Evolutionary conservation across 1,140 invertebrate species (phyloP), one percentile per base, ranked within the genome.

Genomic region (Drosophila insularis): DNA sequence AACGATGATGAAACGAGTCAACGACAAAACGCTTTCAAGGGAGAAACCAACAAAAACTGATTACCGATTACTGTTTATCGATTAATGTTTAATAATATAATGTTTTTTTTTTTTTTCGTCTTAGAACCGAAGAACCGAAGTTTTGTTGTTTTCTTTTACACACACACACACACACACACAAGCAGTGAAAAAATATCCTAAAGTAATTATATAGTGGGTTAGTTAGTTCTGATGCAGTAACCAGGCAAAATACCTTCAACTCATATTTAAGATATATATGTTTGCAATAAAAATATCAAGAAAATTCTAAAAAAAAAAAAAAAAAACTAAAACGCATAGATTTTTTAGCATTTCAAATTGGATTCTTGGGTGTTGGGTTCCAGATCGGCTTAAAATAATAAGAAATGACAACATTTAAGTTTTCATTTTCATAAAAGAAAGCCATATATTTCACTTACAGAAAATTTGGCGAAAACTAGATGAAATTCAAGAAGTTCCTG

Each of bases 201-300:
- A 67, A 78, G 73, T 79, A 81, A 85, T 81, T 67, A 75, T 74
- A 74, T 86, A 86, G 78, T 76, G 69, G 71, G 75, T 78, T 74
- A 69, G 72, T 77, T 86, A 86, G 81, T 86, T 81, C 68, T 81
- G 75, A 71, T 70, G 65, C 78, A 85, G 78, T 85, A 71, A 85
- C 74, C 81, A 85, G 81, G 78, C 74, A 85, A 86, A 27, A 85
- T 86, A 81, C 74, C 81, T 85, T 86, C 71, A 85, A 78, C 78
- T 86, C 78, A 86, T 85, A 86, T 75, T 78, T 85, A 85, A 85
- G 81, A 78, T 86, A 79, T 86, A 81, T 86, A 86, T 86, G 81
- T 86, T 86, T 86, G 74, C 82, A 86, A 86, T 86, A 86, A 86
- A 54, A 86, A 86, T 86, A 86, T 86, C 82, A 73, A 60, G 71